Conservation (phyloP, 2,797 vertebrate species). For the Notamacropus eugenii region DNA sequence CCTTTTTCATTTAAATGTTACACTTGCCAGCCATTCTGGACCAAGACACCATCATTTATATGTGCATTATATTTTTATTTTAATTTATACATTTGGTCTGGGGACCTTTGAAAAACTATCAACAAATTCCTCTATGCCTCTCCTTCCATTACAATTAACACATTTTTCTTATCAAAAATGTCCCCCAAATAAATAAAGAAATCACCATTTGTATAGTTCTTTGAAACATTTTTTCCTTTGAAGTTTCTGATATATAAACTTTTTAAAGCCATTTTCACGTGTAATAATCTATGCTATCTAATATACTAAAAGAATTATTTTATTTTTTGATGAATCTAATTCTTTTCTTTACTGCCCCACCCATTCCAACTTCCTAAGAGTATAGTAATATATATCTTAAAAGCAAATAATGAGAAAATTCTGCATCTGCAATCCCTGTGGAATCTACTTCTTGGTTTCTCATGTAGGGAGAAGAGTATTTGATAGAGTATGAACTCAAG, state of each 20-base stretch:
- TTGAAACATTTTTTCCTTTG: slow-evolving; percentile 17
- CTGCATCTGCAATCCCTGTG: not conserved
- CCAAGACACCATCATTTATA: slow-evolving; percentile 57
- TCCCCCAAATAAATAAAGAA: slow-evolving; percentile 63
- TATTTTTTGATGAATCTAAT: not conserved
- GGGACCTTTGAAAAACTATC: slow-evolving; percentile 51
- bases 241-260: slow-evolving; percentile 11
- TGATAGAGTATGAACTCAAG: not conserved
- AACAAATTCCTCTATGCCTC: not conserved
- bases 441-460: not conserved
- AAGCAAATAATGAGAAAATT: not conserved
- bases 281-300: not conserved
- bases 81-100: slow-evolving; percentile 65
- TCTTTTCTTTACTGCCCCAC: not conserved
- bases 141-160: slow-evolving; percentile 17
- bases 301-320: not conserved
- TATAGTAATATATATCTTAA: not conserved
- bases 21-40: slow-evolving; percentile 60
- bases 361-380: not conserved
- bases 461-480: not conserved
- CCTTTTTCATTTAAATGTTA: slow-evolving; percentile 67
- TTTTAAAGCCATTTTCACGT: not conserved
- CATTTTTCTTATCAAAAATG: not conserved
- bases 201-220: not conserved
- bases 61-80: slow-evolving; percentile 39